Conservation (phyloP, 1,140 invertebrate species). For the Cheumatopsyche charites region DNA sequence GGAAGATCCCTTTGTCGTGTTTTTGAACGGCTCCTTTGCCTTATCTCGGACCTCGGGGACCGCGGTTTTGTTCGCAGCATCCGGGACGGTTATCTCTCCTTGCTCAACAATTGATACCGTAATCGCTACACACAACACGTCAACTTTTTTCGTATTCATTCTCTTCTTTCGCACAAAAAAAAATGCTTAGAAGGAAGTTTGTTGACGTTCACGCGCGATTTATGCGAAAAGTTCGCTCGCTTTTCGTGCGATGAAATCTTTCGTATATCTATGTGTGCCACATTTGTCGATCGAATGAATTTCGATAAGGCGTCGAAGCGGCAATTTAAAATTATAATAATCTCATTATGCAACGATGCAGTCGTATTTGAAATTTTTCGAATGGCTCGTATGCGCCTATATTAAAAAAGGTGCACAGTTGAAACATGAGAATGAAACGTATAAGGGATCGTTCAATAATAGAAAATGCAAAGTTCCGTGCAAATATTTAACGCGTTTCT, state of each 20-base stretch:
- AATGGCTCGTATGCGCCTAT: too few relatives aligned
- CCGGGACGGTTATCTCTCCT: constrained; percentile 10
- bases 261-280: too few relatives aligned
- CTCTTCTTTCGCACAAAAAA: neutral
- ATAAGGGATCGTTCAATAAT: neutral
- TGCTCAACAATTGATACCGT: constrained; percentile 22
- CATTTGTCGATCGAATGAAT: too few relatives aligned
- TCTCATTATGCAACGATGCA: too few relatives aligned
- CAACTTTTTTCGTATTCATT: neutral
- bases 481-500: constrained; percentile 8
- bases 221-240: neutral
- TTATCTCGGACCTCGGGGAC: constrained; percentile 31
- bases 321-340: too few relatives aligned
- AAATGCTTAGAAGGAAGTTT: neutral
- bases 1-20: constrained; percentile 27
- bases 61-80: constrained; percentile 8
- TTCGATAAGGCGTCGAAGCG: too few relatives aligned
- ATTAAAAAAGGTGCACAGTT: too few relatives aligned
- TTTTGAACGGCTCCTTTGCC: neutral
- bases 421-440: neutral
- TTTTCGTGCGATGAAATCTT: too few relatives aligned
- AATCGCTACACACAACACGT: constrained; percentile 18
- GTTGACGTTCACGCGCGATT: neutral
- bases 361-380: too few relatives aligned
- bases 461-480: constrained; percentile 6